Percentiles rank a stretch among this genome's conserved stretches.
Evolutionary conservation across 2,797 vertebrate species (phyloP).

Genomic region (Cossypha dichroa): DNA sequence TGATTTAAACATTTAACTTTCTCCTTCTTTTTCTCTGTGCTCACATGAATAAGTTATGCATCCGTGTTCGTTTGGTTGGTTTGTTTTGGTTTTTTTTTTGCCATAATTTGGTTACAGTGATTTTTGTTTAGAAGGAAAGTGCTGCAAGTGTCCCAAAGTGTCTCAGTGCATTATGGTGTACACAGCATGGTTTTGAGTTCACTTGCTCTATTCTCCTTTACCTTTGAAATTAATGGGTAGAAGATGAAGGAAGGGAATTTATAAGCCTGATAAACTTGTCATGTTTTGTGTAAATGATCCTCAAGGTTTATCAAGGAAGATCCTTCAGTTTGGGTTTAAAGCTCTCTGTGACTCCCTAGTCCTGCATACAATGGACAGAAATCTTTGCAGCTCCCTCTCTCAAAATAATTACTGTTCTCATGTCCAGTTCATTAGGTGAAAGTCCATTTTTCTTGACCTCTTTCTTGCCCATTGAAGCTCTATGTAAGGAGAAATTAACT

Average conservation of each 20-base stretch:
- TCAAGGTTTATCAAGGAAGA: background rate
- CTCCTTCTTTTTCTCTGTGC: background rate
- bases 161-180: background rate
- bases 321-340: background rate
- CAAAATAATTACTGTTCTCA: background rate
- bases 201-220: background rate
- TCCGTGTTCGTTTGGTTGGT: background rate
- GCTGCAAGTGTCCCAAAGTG: background rate
- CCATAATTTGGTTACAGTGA: background rate
- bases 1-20: background rate
- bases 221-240: background rate
- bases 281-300: background rate
- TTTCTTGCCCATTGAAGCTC: background rate
- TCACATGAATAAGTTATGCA: background rate
- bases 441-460: background rate
- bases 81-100: background rate
- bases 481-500: background rate
- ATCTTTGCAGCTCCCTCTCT: background rate
- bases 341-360: background rate
- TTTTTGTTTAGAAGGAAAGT: background rate
- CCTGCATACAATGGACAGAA: background rate
- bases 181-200: background rate
- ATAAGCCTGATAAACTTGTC: background rate
- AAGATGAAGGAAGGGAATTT: background rate
- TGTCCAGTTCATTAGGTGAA: background rate